Evolutionary conservation across 2,888 invertebrate species (phyloP).

Genomic region (Apodemia hepburni): DNA sequence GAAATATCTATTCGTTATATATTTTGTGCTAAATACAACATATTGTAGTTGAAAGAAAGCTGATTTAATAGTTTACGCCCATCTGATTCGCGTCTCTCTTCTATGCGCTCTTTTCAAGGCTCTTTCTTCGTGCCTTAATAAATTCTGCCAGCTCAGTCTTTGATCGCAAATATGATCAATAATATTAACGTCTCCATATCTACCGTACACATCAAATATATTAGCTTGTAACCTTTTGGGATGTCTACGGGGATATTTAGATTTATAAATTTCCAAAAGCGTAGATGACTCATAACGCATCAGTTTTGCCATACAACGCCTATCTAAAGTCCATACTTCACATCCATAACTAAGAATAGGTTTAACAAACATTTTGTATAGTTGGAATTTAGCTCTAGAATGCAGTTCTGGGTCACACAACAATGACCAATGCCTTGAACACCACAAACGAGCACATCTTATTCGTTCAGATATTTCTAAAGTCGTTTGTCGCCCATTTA

Average conservation of each 20-base stretch:
- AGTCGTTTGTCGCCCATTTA: slow-evolving; percentile 35
- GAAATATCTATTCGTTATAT: no score
- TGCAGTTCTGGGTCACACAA: slow-evolving; percentile 40
- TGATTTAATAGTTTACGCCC: not conserved
- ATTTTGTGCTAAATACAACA: no score
- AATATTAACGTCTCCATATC: slow-evolving; percentile 38
- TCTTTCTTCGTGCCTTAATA: slow-evolving; percentile 41
- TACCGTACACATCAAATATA: slow-evolving; percentile 37
- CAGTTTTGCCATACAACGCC: slow-evolving; percentile 36
- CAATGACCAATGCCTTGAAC: slow-evolving; percentile 39
- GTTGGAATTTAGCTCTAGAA: slow-evolving; percentile 41
- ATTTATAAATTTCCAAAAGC: slow-evolving; percentile 49
- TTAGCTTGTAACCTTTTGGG: slow-evolving; percentile 41
- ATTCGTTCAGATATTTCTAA: slow-evolving; percentile 45
- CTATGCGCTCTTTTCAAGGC: slow-evolving; percentile 30
- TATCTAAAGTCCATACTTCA: slow-evolving; percentile 48
- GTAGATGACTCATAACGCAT: slow-evolving; percentile 43
- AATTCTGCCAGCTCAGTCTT: slow-evolving; percentile 41
- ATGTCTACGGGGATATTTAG: slow-evolving; percentile 42
- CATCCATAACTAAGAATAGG: slow-evolving; percentile 56
- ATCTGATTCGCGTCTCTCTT: slow-evolving; percentile 20
- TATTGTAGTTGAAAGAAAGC: no score
- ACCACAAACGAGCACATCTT: slow-evolving; percentile 49
- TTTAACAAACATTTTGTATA: slow-evolving; percentile 49
- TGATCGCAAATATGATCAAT: slow-evolving; percentile 42